Percentiles rank a stretch among this genome's conserved stretches.
These are phyloP conservation scores for Geodia barretti DNA, from an alignment of 37 sponge, comb jelly and placozoan genomes.

Conservation along the genomic window DNA sequence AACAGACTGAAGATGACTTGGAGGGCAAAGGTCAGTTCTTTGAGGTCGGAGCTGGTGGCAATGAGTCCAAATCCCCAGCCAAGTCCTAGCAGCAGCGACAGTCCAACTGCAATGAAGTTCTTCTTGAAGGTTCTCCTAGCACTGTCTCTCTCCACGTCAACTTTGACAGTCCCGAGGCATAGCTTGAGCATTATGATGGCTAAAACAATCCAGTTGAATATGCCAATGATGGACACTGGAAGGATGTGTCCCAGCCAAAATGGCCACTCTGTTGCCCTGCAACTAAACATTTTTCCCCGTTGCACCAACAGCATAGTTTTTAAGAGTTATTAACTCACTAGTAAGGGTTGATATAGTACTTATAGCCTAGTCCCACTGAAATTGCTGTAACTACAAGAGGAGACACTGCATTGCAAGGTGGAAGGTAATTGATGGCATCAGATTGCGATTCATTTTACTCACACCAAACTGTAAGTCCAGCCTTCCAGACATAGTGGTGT, in stretches of 20 bases:
- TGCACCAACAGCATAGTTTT: neutral
- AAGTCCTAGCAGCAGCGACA: conserved; percentile 64
- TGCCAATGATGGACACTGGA: conserved; percentile 51
- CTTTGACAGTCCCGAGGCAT: neutral
- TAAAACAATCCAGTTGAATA: conserved; percentile 70
- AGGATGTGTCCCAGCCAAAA: conserved; percentile 63
- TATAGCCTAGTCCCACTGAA: conserved; percentile 36
- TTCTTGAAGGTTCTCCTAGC: conserved; percentile 13
- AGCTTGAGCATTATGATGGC: conserved; percentile 33
- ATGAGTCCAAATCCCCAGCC: conserved; percentile 67
- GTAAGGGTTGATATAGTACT: conserved; percentile 17
- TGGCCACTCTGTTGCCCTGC: conserved; percentile 45
- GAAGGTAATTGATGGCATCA: neutral
- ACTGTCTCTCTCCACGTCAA: neutral
- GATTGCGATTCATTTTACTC: conserved; percentile 21
- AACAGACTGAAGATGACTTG: conserved; percentile 15
- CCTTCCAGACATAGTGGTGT: conserved; percentile 10
- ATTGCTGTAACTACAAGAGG: conserved; percentile 29
- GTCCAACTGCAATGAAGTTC: conserved; percentile 32
- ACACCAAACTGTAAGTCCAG: conserved; percentile 43
- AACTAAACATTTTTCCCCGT: conserved; percentile 20
- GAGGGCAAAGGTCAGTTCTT: conserved; percentile 23
- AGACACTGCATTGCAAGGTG: conserved; percentile 4
- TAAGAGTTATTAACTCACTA: conserved; percentile 8
- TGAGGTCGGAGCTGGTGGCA: conserved; percentile 31